Evolutionary conservation across 2,888 invertebrate species (phyloP).

Genomic region (Azorinus chamasolen): DNA sequence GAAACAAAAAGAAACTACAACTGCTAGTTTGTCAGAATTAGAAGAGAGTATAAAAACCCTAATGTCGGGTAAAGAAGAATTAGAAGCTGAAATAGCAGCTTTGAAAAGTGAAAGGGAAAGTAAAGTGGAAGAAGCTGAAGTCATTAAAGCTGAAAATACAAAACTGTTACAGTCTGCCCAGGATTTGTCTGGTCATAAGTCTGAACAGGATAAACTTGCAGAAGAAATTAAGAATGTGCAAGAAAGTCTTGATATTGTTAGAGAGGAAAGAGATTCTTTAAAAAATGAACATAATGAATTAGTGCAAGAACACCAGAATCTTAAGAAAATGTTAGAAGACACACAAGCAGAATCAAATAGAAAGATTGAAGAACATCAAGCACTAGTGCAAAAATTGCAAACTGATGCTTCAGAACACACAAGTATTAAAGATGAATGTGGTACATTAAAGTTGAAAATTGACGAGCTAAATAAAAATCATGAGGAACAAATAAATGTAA

Average conservation of each 20-base stretch:
- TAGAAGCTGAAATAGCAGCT: slow-evolving; percentile 20
- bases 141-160: slow-evolving; percentile 45
- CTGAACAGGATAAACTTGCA: not conserved
- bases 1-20: too few species aligned
- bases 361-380: too few species aligned
- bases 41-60: not conserved
- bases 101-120: slow-evolving; percentile 39
- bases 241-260: slow-evolving; percentile 3
- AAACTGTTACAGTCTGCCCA: slow-evolving; percentile 24
- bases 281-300: slow-evolving; percentile 12
- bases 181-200: slow-evolving; percentile 12
- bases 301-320: not conserved
- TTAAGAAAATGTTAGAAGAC: too few species aligned
- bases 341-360: too few species aligned
- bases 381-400: too few species aligned
- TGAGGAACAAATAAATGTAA: slow-evolving; percentile 10
- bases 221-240: slow-evolving; percentile 11
- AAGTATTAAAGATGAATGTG: too few species aligned
- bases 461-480: slow-evolving; percentile 4
- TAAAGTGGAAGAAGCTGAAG: slow-evolving; percentile 33
- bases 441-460: too few species aligned
- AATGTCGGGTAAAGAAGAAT: slow-evolving; percentile 15
- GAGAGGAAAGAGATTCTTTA: slow-evolving; percentile 4
- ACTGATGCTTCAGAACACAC: too few species aligned
- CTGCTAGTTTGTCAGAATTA: not conserved